These are phyloP conservation scores for Gavialis gangeticus DNA, from an alignment of 2,113 vertebrate genomes.

Conservation along the genomic window DNA sequence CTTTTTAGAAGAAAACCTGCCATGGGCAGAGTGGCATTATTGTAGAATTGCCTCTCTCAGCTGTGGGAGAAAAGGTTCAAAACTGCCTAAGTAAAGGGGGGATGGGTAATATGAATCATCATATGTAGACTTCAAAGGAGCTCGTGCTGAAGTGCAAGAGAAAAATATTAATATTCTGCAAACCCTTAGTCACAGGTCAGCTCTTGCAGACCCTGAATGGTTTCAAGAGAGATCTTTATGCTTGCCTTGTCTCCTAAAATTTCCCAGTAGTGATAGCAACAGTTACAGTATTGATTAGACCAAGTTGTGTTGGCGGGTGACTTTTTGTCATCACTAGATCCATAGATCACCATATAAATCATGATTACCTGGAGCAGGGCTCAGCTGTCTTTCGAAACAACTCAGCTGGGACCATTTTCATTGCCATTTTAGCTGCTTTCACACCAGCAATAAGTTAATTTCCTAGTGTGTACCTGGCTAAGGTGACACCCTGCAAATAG, in stretches of 20 bases:
- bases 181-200: neutral
- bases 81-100: neutral
- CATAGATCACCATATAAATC: neutral
- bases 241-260: neutral
- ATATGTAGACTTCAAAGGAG: neutral
- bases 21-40: neutral
- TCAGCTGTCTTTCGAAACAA: neutral
- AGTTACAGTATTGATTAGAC: accelerated
- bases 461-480: accelerated
- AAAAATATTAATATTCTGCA: neutral
- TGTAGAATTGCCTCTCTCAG: neutral
- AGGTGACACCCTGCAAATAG: neutral
- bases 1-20: neutral
- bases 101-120: neutral
- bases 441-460: neutral
- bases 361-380: neutral
- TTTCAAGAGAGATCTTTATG: neutral
- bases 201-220: neutral
- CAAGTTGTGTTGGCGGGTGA: neutral
- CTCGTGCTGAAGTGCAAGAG: neutral
- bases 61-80: neutral
- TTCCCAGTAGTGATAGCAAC: neutral
- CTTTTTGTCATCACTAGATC: neutral
- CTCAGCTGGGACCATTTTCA: accelerated
- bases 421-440: accelerated